Conservation (phyloP, 2,888 invertebrate genomes). For the Sturmia bella region DNA sequence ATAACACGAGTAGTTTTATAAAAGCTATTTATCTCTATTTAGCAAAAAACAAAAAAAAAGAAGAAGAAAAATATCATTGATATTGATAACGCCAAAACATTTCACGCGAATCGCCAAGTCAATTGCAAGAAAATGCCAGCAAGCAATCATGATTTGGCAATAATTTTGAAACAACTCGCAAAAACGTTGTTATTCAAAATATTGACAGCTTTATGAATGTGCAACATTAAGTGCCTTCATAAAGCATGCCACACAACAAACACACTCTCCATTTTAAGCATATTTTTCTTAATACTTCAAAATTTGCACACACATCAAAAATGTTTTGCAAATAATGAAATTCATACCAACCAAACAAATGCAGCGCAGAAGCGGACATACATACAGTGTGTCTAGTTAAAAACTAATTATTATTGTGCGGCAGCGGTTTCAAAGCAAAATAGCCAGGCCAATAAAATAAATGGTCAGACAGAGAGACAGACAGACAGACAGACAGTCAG, state of each 20-base stretch:
- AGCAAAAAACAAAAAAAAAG: too few species aligned
- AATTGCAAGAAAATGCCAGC: neutral
- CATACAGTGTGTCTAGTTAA: neutral
- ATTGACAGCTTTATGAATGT: constrained; percentile 42
- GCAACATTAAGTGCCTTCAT: constrained; percentile 18
- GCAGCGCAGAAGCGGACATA: neutral
- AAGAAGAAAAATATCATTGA: constrained; percentile 6
- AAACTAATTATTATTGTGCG: constrained; percentile 16
- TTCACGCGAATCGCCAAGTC: neutral
- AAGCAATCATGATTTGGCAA: constrained; percentile 27
- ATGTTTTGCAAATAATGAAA: constrained; percentile 2
- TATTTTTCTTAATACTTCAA: constrained; percentile 5
- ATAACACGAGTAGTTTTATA: neutral
- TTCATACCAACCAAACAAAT: neutral
- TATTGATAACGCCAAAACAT: constrained; percentile 1
- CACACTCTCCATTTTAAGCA: neutral
- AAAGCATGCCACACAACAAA: constrained; percentile 1
- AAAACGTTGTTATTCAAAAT: constrained; percentile 20
- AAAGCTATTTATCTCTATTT: neutral
- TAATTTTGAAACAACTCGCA: constrained; percentile 31
- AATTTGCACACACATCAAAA: constrained; percentile 9
- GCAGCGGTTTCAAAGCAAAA: neutral
- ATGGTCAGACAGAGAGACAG: neutral
- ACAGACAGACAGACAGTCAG: neutral
- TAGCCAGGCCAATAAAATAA: constrained; percentile 3